Conservation (phyloP, 2,797 vertebrate species). For the Enteromius afrohamiltoni region DNA sequence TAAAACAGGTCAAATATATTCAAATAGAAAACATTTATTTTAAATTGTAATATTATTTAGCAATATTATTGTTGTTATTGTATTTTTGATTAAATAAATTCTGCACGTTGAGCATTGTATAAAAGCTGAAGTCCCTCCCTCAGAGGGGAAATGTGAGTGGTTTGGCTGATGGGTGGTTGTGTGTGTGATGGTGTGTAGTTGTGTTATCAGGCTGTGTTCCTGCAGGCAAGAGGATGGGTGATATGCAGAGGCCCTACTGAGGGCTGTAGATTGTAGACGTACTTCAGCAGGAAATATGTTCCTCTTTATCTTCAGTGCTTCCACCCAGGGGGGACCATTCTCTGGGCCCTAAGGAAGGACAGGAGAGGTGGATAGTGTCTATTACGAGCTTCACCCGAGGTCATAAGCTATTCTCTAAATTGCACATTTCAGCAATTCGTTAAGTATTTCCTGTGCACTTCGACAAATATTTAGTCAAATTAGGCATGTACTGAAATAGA, state of each 20-base stretch:
- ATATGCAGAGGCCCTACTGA: slow-evolving; percentile 37
- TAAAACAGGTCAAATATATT: too few species aligned
- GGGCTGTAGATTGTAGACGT: slow-evolving; percentile 12
- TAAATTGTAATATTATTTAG: neutral
- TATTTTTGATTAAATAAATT: neutral
- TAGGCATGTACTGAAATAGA: slow-evolving; percentile 7
- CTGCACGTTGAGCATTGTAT: neutral
- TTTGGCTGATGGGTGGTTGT: neutral
- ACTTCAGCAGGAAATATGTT: slow-evolving; percentile 47
- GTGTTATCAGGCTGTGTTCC: slow-evolving; percentile 44
- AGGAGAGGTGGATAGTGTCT: slow-evolving; percentile 36
- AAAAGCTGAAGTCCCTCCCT: neutral
- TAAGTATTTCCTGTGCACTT: slow-evolving; percentile 26
- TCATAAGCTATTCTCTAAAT: neutral
- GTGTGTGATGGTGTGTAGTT: slow-evolving; percentile 18
- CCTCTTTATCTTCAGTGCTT: slow-evolving; percentile 47
- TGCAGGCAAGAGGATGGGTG: slow-evolving; percentile 31
- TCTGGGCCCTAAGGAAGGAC: slow-evolving; percentile 17
- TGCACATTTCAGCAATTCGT: neutral
- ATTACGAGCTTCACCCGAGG: slow-evolving; percentile 3
- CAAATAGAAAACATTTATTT: neutral
- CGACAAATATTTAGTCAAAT: slow-evolving; percentile 9
- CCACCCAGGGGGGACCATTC: slow-evolving; percentile 30
- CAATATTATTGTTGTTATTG: neutral
- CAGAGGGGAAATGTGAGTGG: slow-evolving; percentile 1